Conservation (phyloP, 2,113 vertebrate species). For the Protomyctophum bolini region DNA sequence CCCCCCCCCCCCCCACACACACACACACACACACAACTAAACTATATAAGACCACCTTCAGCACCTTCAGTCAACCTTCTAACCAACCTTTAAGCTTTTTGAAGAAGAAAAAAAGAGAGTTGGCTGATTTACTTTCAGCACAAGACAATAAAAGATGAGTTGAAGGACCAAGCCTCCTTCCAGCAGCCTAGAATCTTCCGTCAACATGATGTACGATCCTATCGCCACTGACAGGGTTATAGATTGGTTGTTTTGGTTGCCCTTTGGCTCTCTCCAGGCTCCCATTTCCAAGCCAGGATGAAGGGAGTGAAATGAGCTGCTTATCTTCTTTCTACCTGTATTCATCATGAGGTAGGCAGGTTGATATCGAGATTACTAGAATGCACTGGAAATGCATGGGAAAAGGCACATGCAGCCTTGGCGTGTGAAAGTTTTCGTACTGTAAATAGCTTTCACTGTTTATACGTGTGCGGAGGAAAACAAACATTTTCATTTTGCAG, state of each 20-base stretch:
- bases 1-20: not conserved
- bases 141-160: conserved; percentile 35
- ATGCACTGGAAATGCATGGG: not conserved
- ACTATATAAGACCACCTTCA: conserved; percentile 4
- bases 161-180: conserved; percentile 22
- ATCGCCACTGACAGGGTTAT: conserved; percentile 58
- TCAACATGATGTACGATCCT: conserved; percentile 52
- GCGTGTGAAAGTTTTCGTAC: not conserved
- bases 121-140: conserved; percentile 46
- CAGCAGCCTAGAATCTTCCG: conserved; percentile 30
- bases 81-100: not conserved
- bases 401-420: not conserved
- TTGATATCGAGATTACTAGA: conserved; percentile 17
- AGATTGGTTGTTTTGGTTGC: conserved; percentile 69
- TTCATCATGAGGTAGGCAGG: conserved; percentile 44
- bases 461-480: not conserved
- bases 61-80: conserved; percentile 1
- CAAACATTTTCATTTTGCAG: too few species aligned
- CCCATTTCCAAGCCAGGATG: conserved; percentile 45
- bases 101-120: not conserved
- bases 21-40: not conserved
- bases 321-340: conserved; percentile 59
- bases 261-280: conserved; percentile 61
- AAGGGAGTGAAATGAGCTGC: conserved; percentile 59
- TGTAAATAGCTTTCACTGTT: not conserved